Evolutionary conservation across 2,888 invertebrate genomes (phyloP).

Genomic region (Lasioglossum figueresi): DNA sequence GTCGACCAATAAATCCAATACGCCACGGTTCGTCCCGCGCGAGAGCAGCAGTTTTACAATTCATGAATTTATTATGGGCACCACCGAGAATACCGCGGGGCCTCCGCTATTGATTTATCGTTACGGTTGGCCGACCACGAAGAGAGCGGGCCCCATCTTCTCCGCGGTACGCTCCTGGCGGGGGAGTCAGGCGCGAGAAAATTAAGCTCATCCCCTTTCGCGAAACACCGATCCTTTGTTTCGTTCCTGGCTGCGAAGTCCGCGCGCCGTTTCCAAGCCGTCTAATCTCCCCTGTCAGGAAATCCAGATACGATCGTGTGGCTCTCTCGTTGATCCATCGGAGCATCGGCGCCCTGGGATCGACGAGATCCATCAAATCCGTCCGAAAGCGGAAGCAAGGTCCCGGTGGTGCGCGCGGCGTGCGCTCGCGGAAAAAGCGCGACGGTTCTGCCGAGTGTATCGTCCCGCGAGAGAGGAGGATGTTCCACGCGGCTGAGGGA

Average conservation of each 20-base stretch:
- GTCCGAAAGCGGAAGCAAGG: conserved; percentile 26
- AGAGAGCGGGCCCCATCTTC: conserved; percentile 61
- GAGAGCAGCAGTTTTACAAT: conserved; percentile 82
- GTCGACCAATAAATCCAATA: conserved; percentile 83
- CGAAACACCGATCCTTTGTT: conserved; percentile 14
- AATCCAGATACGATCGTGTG: not conserved
- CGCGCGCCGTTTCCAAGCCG: not conserved
- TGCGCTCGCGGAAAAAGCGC: not conserved
- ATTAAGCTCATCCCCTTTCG: conserved; percentile 47
- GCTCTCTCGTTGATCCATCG: not conserved
- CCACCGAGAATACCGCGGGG: conserved; percentile 75
- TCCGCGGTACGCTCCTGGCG: conserved; percentile 61
- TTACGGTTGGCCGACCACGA: conserved; percentile 74
- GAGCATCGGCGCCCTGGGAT: not conserved
- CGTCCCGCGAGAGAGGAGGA: conserved; percentile 31
- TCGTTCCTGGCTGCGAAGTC: not conserved
- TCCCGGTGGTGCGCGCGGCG: not conserved
- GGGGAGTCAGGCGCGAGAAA: conserved; percentile 49
- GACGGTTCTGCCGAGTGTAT: conserved; percentile 10
- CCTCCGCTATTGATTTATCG: conserved; percentile 82
- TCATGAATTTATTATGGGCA: conserved; percentile 83
- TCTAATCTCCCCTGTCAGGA: not conserved
- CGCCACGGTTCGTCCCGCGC: conserved; percentile 82
- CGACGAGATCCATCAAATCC: conserved; percentile 13
- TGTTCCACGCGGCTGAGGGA: conserved; percentile 40